Conservation (phyloP, 2,797 vertebrate species). For the Melanotaenia maccullochi region DNA sequence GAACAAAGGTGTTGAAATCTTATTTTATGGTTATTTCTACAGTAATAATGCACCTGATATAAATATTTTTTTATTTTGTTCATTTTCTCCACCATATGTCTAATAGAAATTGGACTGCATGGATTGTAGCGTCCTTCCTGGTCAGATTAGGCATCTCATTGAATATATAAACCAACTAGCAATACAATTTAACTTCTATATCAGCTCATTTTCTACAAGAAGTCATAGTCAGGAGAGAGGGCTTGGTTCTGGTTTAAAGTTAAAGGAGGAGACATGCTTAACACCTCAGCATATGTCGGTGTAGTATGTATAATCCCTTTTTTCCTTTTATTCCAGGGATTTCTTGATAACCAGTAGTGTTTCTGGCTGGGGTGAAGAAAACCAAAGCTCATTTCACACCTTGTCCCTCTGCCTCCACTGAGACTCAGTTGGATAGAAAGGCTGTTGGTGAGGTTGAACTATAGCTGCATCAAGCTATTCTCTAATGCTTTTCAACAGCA, state of each 20-base stretch:
- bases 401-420: conserved; percentile 50
- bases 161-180: conserved; percentile 31
- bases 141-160: conserved; percentile 21
- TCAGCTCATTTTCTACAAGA: conserved; percentile 19
- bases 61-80: conserved; percentile 8
- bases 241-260: neutral
- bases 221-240: conserved; percentile 9
- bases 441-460: conserved; percentile 44
- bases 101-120: conserved; percentile 17
- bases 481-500: conserved; percentile 51
- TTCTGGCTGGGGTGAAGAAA: conserved; percentile 32
- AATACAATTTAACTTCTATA: conserved; percentile 5
- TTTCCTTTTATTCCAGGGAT: conserved; percentile 22
- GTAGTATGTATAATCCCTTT: conserved; percentile 2
- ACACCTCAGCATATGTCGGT: conserved; percentile 15
- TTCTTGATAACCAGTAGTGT: conserved; percentile 35
- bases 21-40: neutral
- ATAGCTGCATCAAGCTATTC: conserved; percentile 47
- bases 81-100: conserved; percentile 4
- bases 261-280: neutral
- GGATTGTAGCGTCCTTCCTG: conserved; percentile 18
- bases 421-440: conserved; percentile 34
- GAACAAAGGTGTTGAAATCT: neutral
- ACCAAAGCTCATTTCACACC: conserved; percentile 71
- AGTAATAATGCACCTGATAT: neutral